Conservation (phyloP, 2,113 vertebrate species). For the Bubalus kerabau region DNA sequence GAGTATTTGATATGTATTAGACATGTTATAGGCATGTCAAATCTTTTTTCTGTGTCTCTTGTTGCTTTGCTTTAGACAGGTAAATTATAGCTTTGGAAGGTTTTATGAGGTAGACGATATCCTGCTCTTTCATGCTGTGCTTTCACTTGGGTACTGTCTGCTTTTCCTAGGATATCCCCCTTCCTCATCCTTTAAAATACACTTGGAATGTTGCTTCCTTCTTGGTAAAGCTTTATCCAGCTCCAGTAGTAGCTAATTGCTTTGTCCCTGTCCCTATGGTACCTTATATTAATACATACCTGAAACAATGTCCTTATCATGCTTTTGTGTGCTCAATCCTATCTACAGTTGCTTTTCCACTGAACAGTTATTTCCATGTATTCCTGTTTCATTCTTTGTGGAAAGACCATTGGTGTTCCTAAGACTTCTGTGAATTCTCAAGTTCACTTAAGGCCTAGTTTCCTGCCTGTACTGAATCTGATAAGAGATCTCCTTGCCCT, state of each 20-base stretch:
- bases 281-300: not conserved
- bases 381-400: not conserved
- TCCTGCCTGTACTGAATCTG: not conserved
- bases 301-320: not conserved
- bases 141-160: not conserved
- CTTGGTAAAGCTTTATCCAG: not conserved
- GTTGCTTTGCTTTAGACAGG: not conserved
- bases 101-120: not conserved
- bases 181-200: not conserved
- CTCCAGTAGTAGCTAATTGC: not conserved
- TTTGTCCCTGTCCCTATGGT: not conserved
- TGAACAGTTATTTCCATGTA: not conserved
- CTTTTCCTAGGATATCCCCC: not conserved
- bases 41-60: accelerated
- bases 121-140: not conserved
- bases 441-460: not conserved
- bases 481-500: not conserved
- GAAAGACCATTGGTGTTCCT: not conserved
- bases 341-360: not conserved
- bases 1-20: not conserved
- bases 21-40: not conserved
- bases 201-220: not conserved
- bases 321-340: not conserved
- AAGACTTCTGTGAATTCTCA: not conserved
- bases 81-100: not conserved